Percentiles rank a stretch among this genome's conserved stretches.
Conservation (phyloP, 1,140 invertebrate species). For the Pseudomyrmex concolor region DNA sequence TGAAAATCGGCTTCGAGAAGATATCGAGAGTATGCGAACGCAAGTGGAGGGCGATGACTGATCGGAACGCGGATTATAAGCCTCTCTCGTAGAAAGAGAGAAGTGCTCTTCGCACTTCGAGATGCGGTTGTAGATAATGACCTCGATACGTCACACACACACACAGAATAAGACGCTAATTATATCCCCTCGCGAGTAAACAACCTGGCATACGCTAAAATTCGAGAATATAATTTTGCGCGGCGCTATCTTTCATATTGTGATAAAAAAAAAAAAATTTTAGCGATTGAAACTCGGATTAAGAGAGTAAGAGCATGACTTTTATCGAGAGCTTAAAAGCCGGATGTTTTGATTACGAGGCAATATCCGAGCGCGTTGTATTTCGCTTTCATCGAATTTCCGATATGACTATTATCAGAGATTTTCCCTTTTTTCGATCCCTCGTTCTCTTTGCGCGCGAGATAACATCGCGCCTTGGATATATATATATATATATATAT, state of each 20-base stretch:
- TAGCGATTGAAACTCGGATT: not conserved
- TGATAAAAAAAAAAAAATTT: not conserved
- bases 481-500: not conserved
- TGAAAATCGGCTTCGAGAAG: slow-evolving; percentile 64
- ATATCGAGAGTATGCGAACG: slow-evolving; percentile 23
- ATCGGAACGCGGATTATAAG: slow-evolving; percentile 17
- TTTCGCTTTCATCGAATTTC: slow-evolving; percentile 51
- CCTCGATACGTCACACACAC: not conserved
- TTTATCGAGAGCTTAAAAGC: slow-evolving; percentile 30
- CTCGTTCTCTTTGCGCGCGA: not conserved
- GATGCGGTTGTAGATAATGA: not conserved
- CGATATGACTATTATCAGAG: slow-evolving; percentile 46
- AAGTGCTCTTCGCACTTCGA: not conserved
- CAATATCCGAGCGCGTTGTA: not conserved
- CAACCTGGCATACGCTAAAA: not conserved
- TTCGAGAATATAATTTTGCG: not conserved
- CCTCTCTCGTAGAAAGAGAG: not conserved
- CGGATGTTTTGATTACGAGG: slow-evolving; percentile 36
- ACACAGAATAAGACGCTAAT: not conserved
- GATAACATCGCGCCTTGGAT: slow-evolving; percentile 1
- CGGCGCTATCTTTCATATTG: slow-evolving; percentile 20
- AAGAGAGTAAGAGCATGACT: slow-evolving; percentile 4
- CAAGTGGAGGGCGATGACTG: slow-evolving; percentile 44
- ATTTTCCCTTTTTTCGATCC: slow-evolving; percentile 27
- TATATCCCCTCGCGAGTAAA: too few species aligned